phyloP scores from a whole-genome alignment of 2,888 invertebrate species.

The Cataglyphis altisquamis region DNA sequence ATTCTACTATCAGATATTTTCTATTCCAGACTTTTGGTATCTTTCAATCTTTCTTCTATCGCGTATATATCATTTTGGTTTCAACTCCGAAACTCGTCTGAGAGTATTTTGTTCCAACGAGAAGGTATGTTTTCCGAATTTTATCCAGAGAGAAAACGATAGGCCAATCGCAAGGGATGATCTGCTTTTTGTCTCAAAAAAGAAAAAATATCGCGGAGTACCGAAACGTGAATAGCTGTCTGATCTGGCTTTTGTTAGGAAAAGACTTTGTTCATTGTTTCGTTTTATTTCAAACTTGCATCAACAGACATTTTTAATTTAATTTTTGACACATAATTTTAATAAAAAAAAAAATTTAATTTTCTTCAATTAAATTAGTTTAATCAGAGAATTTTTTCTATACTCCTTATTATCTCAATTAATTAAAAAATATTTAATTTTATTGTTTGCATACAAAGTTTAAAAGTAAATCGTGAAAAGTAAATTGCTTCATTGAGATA shows the following conservation, averaged over 20 bases:
- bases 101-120: conserved; percentile 35
- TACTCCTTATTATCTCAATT: not conserved
- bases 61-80: conserved; percentile 23
- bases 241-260: conserved; percentile 8
- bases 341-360: not conserved
- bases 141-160: conserved; percentile 28
- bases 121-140: conserved; percentile 26
- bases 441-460: conserved; percentile 19
- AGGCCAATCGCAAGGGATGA: conserved; percentile 21
- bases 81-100: conserved; percentile 22
- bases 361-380: not conserved
- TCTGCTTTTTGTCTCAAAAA: conserved; percentile 9
- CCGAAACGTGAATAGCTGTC: not conserved
- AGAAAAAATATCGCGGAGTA: conserved; percentile 12
- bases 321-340: not conserved
- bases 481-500: conserved; percentile 9
- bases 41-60: conserved; percentile 29
- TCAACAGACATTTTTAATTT: conserved; percentile 2
- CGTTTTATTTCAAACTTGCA: not conserved
- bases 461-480: not conserved
- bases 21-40: conserved; percentile 4
- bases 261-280: not conserved
- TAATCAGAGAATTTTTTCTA: conserved; percentile 3
- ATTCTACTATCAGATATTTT: not conserved
- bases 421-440: conserved; percentile 8